These are phyloP conservation scores for Asteroscopus sphinx DNA, from an alignment of 2,888 invertebrate genomes.

Conservation along the genomic window DNA sequence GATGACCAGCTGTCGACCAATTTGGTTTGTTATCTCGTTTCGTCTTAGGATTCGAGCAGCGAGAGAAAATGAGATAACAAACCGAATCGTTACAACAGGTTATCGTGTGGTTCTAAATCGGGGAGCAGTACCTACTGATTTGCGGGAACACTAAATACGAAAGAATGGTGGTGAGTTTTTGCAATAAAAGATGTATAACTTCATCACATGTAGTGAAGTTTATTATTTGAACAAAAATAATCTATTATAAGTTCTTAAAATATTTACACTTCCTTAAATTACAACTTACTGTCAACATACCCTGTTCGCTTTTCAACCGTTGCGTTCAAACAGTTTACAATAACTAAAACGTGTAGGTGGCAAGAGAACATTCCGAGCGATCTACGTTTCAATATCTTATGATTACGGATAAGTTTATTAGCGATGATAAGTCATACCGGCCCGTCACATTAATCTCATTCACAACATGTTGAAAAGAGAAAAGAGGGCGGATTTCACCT, in stretches of 20 bases:
- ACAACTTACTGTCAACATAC: conserved; percentile 86
- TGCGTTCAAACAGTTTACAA: conserved; percentile 72
- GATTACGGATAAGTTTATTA: conserved; percentile 46
- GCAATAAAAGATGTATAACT: conserved; percentile 67
- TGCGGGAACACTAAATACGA: background rate
- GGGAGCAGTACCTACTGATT: too few species aligned
- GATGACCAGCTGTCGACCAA: too few species aligned
- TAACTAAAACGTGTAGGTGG: conserved; percentile 69
- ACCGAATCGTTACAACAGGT: too few species aligned
- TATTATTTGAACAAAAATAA: conserved; percentile 89
- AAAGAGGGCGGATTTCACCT: conserved; percentile 76
- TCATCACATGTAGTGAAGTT: conserved; percentile 84
- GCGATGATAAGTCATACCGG: conserved; percentile 43
- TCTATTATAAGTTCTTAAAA: conserved; percentile 85
- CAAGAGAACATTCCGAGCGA: conserved; percentile 69
- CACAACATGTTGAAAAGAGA: conserved; percentile 89
- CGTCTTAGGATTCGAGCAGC: too few species aligned
- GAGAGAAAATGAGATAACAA: too few species aligned
- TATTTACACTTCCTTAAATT: conserved; percentile 87
- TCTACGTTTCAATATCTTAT: conserved; percentile 45
- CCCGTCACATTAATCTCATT: conserved; percentile 60
- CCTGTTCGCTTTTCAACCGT: conserved; percentile 89
- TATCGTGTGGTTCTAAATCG: too few species aligned
- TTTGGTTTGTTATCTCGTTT: too few species aligned
- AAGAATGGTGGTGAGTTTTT: background rate